Evolutionary conservation across 2,113 vertebrate genomes (phyloP), one percentile per base, ranked within the genome.

Genomic region (Antigone vipio): DNA sequence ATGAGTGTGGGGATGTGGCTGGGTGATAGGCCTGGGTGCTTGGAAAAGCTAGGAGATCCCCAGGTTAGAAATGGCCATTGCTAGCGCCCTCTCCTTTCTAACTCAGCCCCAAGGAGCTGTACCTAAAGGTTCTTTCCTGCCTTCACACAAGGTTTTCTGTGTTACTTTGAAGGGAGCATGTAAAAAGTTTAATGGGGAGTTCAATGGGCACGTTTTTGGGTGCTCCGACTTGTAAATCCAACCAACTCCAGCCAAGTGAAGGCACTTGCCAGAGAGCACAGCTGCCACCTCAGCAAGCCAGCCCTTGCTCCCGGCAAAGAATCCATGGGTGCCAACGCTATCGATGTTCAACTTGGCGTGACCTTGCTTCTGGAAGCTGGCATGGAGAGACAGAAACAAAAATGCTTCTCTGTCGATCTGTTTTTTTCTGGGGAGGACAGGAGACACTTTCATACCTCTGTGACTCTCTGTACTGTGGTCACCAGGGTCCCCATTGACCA

Each of bases 131-230:
- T 12, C n/a, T 88, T 79, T 89, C 60, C 60, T 72, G 27, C 20
- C 12, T 32, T 55, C 15, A 35, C 30, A 4, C 14, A 63, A n/a
- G 32, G 40, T 79, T 67, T 93, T 55, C 52, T 40, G 26, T 50
- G 7, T 34, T 68, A 21, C 22, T 79, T 76, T 52, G 35, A 49
- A 40, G n/a, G 32, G 13, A 77, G 2, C 16, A 47, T 23, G 23
- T 47, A 58, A 32, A n/a, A n/a, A 42, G 11, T 50, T 56, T 64
- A 49, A 83, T 15, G 12, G 6, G 9, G 40, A 63, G 15, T 69
- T 86, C 59, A 91, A 5, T 0, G 0, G n/a, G 11, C 10, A 6
- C 0, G 1, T 6, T 83, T 85, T 82, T 58, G 40, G 11, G 23
- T 52, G 18, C 44, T 88, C 29, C 62, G 52, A 27, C 52, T 75